Percentiles rank a stretch among this genome's conserved stretches.
Conservation (phyloP, 2,888 invertebrate genomes). For the Erebia palarica region DNA sequence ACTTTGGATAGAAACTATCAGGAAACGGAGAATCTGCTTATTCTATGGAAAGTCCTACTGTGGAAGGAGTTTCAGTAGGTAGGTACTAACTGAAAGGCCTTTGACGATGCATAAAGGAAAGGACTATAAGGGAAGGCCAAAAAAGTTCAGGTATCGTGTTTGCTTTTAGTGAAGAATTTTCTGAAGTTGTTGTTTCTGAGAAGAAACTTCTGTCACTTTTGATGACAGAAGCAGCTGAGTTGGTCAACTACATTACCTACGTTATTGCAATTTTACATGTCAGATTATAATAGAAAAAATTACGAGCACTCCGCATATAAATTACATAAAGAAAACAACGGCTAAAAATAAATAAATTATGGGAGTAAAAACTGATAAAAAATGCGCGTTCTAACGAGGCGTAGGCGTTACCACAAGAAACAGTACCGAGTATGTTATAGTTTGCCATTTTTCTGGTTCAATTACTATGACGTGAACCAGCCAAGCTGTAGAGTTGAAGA, state of each 20-base stretch:
- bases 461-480: neutral
- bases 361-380: conserved; percentile 12
- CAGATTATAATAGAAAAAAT: neutral
- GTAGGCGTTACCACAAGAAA: neutral
- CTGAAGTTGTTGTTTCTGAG: neutral
- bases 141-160: no score
- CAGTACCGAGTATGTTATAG: neutral
- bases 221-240: neutral
- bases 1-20: no score
- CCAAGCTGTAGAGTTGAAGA: no score
- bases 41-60: no score
- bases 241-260: neutral
- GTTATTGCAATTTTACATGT: neutral
- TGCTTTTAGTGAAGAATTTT: neutral
- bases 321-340: conserved; percentile 18
- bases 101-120: no score
- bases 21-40: no score
- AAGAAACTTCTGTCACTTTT: neutral
- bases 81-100: no score
- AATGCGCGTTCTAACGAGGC: neutral
- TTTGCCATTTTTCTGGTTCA: neutral
- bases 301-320: conserved; percentile 12
- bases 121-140: no score
- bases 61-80: no score
- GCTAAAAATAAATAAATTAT: conserved; percentile 15